Percentiles rank a stretch among this genome's conserved stretches.
phyloP scores from a whole-genome alignment of 2,113 vertebrate species.

The Anas platyrhynchos region DNA sequence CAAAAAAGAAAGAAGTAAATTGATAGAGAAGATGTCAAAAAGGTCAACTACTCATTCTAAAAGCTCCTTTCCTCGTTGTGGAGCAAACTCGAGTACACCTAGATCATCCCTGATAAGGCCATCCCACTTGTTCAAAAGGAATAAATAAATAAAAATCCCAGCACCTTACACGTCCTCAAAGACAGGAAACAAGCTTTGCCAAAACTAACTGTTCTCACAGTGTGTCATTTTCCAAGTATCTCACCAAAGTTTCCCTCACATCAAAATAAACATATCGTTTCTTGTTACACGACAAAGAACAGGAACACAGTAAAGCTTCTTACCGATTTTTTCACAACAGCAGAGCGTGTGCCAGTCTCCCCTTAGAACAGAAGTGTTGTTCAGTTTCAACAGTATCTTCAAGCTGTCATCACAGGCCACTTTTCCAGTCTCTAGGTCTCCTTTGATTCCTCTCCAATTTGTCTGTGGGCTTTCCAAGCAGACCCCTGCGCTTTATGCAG shows the following conservation, averaged over 20 bases:
- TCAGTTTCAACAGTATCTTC: not conserved
- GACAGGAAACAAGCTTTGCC: not conserved
- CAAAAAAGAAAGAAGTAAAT: not conserved
- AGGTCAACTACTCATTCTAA: not conserved
- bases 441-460: not conserved
- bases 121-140: not conserved
- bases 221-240: not conserved
- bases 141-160: not conserved
- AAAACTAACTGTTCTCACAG: not conserved
- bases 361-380: not conserved
- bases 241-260: not conserved
- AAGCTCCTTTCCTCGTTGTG: not conserved
- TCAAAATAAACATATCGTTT: not conserved
- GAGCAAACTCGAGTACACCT: not conserved
- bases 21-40: not conserved
- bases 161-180: not conserved
- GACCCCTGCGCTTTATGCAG: not conserved
- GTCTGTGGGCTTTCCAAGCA: not conserved
- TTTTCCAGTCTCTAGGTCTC: not conserved
- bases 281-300: not conserved
- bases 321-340: not conserved
- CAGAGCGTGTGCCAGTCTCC: not conserved
- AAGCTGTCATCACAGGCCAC: not conserved
- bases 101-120: not conserved
- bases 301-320: not conserved